Percentiles rank a stretch among this genome's conserved stretches.
Evolutionary conservation across 2,888 invertebrate species (phyloP).

Genomic region (Catocala nupta): DNA sequence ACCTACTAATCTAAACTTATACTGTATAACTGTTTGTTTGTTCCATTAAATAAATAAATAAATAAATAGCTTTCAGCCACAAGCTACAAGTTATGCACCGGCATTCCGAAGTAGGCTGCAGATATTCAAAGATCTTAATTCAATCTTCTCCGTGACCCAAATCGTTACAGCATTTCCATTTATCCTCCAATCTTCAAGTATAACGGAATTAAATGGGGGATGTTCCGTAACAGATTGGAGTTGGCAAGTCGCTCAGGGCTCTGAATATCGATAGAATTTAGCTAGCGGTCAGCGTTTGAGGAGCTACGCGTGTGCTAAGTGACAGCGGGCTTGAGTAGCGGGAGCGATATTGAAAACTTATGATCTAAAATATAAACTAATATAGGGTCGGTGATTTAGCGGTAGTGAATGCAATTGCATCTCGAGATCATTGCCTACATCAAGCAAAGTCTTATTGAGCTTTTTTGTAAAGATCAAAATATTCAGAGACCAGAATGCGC

Average conservation of each 20-base stretch:
- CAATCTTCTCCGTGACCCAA: slow-evolving; percentile 5
- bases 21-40: no score
- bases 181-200: slow-evolving; percentile 10
- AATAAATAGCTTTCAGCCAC: no score
- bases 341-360: neutral
- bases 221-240: slow-evolving; percentile 40
- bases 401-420: no score
- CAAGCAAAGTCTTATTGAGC: no score
- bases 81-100: neutral
- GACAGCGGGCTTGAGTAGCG: neutral
- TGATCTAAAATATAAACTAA: no score
- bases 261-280: slow-evolving; percentile 1
- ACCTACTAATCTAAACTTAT: no score
- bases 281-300: neutral
- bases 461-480: no score
- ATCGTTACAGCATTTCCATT: neutral
- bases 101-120: neutral
- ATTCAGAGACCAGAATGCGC: no score
- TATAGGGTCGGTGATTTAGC: no score
- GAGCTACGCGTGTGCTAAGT: neutral
- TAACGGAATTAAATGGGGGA: slow-evolving; percentile 18
- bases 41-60: no score
- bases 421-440: no score
- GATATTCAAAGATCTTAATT: neutral
- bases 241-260: slow-evolving; percentile 26